A percentile compares a stretch with the other conserved stretches of the same genome.
Evolutionary conservation across 2,888 invertebrate genomes (phyloP).

Genomic region (Stegana nigrithorax): DNA sequence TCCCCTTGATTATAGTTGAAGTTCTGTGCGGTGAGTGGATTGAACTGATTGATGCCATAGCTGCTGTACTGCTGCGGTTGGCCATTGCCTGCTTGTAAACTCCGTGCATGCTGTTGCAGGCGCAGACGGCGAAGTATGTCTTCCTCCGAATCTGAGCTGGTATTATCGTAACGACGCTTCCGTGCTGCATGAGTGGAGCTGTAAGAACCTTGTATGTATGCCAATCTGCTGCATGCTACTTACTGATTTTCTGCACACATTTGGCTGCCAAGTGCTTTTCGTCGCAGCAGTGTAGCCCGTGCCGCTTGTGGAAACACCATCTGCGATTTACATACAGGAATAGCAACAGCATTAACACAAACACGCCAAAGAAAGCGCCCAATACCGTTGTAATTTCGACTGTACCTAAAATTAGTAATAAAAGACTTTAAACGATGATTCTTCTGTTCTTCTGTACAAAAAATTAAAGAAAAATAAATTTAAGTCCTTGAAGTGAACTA

Average conservation of each 20-base stretch:
- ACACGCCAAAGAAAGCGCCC: slow-evolving; percentile 87
- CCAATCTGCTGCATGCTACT: too few relatives aligned
- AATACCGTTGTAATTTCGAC: slow-evolving; percentile 89
- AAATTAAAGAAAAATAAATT: too few relatives aligned
- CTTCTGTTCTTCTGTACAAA: too few relatives aligned
- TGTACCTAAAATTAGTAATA: slow-evolving; percentile 69
- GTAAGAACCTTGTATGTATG: too few relatives aligned
- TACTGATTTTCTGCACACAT: slow-evolving; percentile 68
- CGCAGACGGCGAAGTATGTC: slow-evolving; percentile 73
- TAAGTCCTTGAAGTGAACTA: too few relatives aligned
- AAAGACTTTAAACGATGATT: too few relatives aligned
- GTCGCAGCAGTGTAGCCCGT: slow-evolving; percentile 75
- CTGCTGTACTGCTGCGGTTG: slow-evolving; percentile 59
- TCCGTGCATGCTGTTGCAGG: slow-evolving; percentile 69
- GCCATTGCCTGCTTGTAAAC: slow-evolving; percentile 60
- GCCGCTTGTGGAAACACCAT: slow-evolving; percentile 75
- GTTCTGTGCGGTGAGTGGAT: slow-evolving; percentile 62
- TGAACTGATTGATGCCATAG: slow-evolving; percentile 63
- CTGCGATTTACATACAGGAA: slow-evolving; percentile 88
- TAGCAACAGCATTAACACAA: slow-evolving; percentile 84
- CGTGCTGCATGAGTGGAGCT: slow-evolving; percentile 50
- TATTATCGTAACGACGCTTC: slow-evolving; percentile 67
- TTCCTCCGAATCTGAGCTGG: slow-evolving; percentile 82
- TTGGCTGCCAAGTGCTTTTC: slow-evolving; percentile 68
- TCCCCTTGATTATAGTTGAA: slow-evolving; percentile 64